Base-by-base conservation (phyloP, 2,888 invertebrate species). In the Hartigia nigra region DNA sequence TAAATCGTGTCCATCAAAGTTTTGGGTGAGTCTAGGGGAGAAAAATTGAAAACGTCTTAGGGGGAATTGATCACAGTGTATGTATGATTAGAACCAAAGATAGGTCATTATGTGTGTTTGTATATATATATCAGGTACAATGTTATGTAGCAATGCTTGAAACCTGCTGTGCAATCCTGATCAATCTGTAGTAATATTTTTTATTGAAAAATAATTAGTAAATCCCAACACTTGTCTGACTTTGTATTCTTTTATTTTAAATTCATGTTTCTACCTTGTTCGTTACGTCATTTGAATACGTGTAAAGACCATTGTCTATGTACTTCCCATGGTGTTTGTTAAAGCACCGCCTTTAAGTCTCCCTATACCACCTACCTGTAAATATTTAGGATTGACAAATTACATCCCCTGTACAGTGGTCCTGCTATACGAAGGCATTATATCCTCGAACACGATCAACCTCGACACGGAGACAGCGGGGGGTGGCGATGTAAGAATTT, bases 401-500 rank as follows among this genome's bases (percentile, higher is more conserved):
- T 55, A 55, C 12, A 37, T 0, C 55, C 23, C 23, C 9, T 5
- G 23, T 0, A 39, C 14, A 55, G 55, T 23, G 55, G 55, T 55
- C 55, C 55, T 55, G 9, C 23, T 55, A 55, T 55, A 5, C 23
- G 23, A 55, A 23, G 23, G 23, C 55, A 9, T 55, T 55, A 55
- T 55, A 9, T 55, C 23, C 55, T 55, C 55, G 9, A 3, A 1
- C 55, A 55, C 23, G 55, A 23, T 55, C 9, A 55, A 55, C 55
- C 55, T 55, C 23, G 23, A 55, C 14, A 14, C 9, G 55, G 55
- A 23, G 55, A 23, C 55, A 55, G 55, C 55, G 55, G 55, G 55
- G 55, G 55, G 23, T 55, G 55, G 55, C 23, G 55, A 14, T 55
- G 9, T 55, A 55, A 55, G 79, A 72, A 79, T 77, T 77, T 70